phyloP scores from a whole-genome alignment of 2,797 vertebrate species.

The Rhincodon typus region DNA sequence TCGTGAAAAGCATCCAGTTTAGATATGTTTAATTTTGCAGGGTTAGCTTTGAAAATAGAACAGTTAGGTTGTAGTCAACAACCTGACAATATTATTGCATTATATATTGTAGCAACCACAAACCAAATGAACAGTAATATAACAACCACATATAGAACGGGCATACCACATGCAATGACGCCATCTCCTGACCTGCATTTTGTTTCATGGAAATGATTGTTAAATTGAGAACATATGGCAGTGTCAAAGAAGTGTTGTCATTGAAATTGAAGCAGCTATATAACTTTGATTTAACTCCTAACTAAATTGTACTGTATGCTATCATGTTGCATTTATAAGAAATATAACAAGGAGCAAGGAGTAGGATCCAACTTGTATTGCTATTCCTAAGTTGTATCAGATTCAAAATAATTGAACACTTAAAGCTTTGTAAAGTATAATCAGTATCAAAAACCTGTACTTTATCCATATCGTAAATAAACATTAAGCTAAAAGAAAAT shows the following conservation, averaged over 20 bases:
- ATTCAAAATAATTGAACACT: neutral
- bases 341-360: neutral
- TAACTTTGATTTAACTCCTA: neutral
- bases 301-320: neutral
- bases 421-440: neutral
- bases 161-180: constrained; percentile 5
- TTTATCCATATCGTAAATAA: neutral
- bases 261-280: neutral
- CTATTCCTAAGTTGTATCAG: neutral
- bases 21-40: neutral
- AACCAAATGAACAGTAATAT: constrained; percentile 19
- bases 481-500: neutral
- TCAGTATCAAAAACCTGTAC: neutral
- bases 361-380: no score
- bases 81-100: neutral
- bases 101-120: constrained; percentile 21
- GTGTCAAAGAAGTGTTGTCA: neutral
- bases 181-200: neutral
- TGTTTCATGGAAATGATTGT: neutral
- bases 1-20: neutral
- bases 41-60: neutral
- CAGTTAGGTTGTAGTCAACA: neutral
- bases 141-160: constrained; percentile 22
- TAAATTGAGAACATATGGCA: constrained; percentile 9
- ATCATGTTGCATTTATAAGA: neutral